Conservation (phyloP, 2,113 vertebrate genomes). For the Ariopsis seemanni region DNA sequence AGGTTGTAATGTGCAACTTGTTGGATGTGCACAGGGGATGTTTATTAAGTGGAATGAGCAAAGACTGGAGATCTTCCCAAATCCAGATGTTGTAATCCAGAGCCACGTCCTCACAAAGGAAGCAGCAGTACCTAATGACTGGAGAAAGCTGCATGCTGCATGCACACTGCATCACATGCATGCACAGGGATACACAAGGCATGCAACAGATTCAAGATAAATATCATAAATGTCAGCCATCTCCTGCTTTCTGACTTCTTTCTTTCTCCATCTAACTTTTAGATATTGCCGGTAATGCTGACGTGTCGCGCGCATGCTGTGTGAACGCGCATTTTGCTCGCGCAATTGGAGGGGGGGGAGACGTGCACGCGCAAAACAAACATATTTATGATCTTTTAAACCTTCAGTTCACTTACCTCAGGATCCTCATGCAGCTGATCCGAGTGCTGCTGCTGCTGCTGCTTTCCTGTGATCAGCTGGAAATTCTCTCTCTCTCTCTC, state of each 20-base stretch:
- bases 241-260: background rate
- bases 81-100: constrained; percentile 27
- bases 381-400: background rate
- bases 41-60: background rate
- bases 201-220: background rate
- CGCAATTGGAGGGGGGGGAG: no score
- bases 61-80: background rate
- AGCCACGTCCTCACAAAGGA: constrained; percentile 49
- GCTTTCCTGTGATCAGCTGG: constrained; percentile 42
- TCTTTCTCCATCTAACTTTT: background rate
- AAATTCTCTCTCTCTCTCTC: constrained; percentile 13
- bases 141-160: background rate
- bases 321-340: background rate
- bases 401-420: constrained; percentile 42
- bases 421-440: constrained; percentile 41
- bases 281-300: background rate
- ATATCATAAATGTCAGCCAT: constrained; percentile 11
- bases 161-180: constrained; percentile 14
- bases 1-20: background rate
- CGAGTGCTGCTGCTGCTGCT: constrained; percentile 35
- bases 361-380: background rate
- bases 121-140: constrained; percentile 1
- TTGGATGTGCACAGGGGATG: background rate
- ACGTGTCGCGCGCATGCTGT: constrained; percentile 4
- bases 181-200: no score